A percentile compares a stretch with the other conserved stretches of the same genome.
phyloP scores from a whole-genome alignment of 2,888 invertebrate species.

The Epinotia nisella region DNA sequence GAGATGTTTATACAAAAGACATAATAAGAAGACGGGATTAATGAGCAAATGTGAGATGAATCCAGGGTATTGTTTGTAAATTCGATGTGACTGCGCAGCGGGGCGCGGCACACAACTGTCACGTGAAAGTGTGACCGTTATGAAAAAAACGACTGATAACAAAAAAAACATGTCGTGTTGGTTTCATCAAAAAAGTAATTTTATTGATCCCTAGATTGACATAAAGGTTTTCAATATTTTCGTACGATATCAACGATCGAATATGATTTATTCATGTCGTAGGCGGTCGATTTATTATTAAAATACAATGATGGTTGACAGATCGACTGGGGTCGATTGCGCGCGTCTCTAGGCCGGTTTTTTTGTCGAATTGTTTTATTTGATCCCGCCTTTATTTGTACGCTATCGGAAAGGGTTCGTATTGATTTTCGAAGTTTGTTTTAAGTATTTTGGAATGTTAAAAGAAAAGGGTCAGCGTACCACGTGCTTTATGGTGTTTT shows the following conservation, averaged over 20 bases:
- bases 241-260: conserved; percentile 52
- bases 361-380: conserved; percentile 68
- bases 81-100: conserved; percentile 66
- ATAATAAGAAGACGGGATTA: conserved; percentile 53
- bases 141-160: conserved; percentile 29
- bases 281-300: conserved; percentile 61
- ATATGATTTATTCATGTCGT: conserved; percentile 66
- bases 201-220: conserved; percentile 45
- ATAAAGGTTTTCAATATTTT: conserved; percentile 44
- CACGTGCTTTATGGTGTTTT: conserved; percentile 44
- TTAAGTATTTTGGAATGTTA: conserved; percentile 66
- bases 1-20: conserved; percentile 36
- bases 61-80: conserved; percentile 75
- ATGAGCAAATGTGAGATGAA: conserved; percentile 57
- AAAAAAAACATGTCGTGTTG: conserved; percentile 16
- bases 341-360: conserved; percentile 54
- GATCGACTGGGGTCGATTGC: conserved; percentile 74
- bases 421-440: conserved; percentile 80
- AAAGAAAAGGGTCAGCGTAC: conserved; percentile 53
- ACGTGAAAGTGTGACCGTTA: conserved; percentile 53
- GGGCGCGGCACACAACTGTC: conserved; percentile 61
- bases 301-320: conserved; percentile 79
- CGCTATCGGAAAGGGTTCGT: conserved; percentile 77
- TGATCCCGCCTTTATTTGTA: conserved; percentile 72
- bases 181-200: conserved; percentile 43